Conservation (phyloP, 1,140 invertebrate species). For the Aphidius gifuensis region DNA sequence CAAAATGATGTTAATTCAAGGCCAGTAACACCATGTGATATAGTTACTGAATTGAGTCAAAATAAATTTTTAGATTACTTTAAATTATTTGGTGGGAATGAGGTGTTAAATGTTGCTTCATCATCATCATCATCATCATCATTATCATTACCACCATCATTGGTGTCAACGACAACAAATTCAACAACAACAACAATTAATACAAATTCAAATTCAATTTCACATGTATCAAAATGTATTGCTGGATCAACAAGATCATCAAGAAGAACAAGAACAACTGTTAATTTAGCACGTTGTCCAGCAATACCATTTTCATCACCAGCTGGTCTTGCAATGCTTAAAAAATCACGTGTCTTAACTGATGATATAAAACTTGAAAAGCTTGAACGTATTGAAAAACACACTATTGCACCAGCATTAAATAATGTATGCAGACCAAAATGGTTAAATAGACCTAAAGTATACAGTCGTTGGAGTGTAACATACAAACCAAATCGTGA, state of each 20-base stretch:
- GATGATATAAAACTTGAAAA: constrained; percentile 55
- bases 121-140: constrained; percentile 1
- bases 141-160: background rate
- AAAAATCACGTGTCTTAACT: constrained; percentile 56
- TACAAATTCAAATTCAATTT: constrained; percentile 22
- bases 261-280: constrained; percentile 48
- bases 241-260: constrained; percentile 38
- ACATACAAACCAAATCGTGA: constrained; percentile 52
- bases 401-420: constrained; percentile 53
- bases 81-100: constrained; percentile 32
- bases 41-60: constrained; percentile 39
- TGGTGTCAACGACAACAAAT: background rate
- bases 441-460: constrained; percentile 49
- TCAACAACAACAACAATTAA: background rate
- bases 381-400: constrained; percentile 56
- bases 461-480: constrained; percentile 43
- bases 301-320: constrained; percentile 60
- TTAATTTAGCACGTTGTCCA: constrained; percentile 53
- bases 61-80: constrained; percentile 52
- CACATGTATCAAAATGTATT: background rate
- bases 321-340: constrained; percentile 55
- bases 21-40: constrained; percentile 40
- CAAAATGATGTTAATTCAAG: constrained; percentile 34
- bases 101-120: constrained; percentile 22
- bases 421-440: constrained; percentile 47